Evolutionary conservation across 1,140 invertebrate species (phyloP).

Genomic region (Octopus bimaculoides): DNA sequence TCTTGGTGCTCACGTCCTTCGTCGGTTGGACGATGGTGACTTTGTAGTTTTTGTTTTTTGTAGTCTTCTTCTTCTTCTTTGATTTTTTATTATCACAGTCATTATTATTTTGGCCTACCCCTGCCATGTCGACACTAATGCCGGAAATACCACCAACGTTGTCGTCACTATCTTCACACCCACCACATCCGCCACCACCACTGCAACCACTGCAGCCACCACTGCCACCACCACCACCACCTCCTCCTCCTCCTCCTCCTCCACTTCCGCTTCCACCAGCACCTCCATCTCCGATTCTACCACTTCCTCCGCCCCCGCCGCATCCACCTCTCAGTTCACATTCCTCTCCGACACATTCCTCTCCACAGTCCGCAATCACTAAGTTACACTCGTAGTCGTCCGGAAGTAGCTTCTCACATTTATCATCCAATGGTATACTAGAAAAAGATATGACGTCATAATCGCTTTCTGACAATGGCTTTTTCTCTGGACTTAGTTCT

Average conservation of each 20-base stretch:
- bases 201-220: not conserved
- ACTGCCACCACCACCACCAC: not conserved
- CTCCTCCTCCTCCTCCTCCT: not conserved
- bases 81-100: constrained; percentile 59
- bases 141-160: constrained; percentile 63
- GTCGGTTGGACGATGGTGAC: constrained; percentile 60
- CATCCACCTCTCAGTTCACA: not conserved
- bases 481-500: not conserved
- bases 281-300: not conserved
- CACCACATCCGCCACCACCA: not conserved
- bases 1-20: constrained; percentile 46
- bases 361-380: not conserved
- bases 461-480: not conserved
- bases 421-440: not conserved
- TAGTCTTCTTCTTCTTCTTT: constrained; percentile 62
- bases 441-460: not conserved
- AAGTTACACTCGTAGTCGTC: not conserved
- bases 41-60: constrained; percentile 60
- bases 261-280: not conserved
- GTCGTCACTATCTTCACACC: constrained; percentile 55
- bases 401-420: not conserved
- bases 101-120: constrained; percentile 13
- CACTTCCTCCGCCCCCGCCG: not conserved
- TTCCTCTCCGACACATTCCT: not conserved
- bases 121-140: constrained; percentile 32